Conservation (phyloP, 2,113 vertebrate genomes). For the Columbina picui region DNA sequence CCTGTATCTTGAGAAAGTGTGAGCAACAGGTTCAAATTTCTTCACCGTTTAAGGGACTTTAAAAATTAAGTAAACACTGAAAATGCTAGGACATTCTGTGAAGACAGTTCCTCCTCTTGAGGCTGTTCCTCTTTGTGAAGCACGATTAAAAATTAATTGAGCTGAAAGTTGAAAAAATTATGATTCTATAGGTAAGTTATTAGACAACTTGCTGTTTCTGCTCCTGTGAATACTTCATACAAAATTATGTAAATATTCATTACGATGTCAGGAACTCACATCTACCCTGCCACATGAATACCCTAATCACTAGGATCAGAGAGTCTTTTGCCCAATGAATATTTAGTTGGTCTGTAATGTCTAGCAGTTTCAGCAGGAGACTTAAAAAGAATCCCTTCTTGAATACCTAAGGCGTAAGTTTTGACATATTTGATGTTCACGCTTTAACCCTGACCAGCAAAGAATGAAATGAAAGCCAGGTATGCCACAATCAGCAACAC, state of each 20-base stretch:
- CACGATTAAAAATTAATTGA: slow-evolving; percentile 50
- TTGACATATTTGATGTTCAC: background rate
- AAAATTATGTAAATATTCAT: slow-evolving; percentile 67
- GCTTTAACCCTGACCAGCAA: background rate
- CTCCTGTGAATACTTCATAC: slow-evolving; percentile 45
- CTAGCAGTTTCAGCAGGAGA: slow-evolving; percentile 15
- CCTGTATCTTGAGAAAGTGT: background rate
- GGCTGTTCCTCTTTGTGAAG: background rate
- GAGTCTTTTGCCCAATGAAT: slow-evolving; percentile 41
- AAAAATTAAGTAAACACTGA: background rate
- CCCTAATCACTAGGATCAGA: slow-evolving; percentile 54
- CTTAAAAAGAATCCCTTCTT: background rate
- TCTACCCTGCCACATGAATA: slow-evolving; percentile 43
- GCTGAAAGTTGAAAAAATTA: slow-evolving; percentile 37
- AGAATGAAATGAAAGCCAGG: background rate
- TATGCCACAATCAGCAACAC: background rate
- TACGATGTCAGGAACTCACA: slow-evolving; percentile 8
- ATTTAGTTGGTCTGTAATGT: slow-evolving; percentile 34
- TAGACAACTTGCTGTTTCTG: slow-evolving; percentile 54
- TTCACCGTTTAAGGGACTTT: background rate
- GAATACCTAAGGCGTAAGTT: background rate
- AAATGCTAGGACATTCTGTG: background rate
- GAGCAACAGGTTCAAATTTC: background rate
- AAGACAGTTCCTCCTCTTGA: background rate
- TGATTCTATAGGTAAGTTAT: slow-evolving; percentile 57